phyloP scores from a whole-genome alignment of 2,888 invertebrate genomes.

The Synergus itoensis region DNA sequence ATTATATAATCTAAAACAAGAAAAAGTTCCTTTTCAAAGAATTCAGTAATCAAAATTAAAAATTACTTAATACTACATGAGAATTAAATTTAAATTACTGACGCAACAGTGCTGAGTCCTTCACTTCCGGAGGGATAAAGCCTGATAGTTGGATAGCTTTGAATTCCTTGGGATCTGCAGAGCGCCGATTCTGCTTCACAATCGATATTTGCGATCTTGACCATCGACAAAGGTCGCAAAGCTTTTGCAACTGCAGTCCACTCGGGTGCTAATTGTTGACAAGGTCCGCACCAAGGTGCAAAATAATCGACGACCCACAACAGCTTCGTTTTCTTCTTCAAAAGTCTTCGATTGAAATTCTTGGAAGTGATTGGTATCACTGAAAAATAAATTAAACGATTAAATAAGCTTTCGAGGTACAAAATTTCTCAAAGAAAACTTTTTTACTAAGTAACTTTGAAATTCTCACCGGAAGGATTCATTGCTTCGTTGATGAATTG shows the following conservation, averaged over 20 bases:
- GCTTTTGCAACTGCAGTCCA: constrained; percentile 84
- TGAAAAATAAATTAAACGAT: constrained; percentile 61
- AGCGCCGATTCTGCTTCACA: constrained; percentile 81
- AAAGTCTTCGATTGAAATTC: constrained; percentile 80
- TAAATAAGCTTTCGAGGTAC: background rate
- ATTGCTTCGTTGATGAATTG: constrained; percentile 83
- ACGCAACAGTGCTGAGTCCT: constrained; percentile 79
- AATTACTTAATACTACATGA: background rate
- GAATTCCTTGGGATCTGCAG: constrained; percentile 82
- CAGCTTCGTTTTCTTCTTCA: constrained; percentile 79
- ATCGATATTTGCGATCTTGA: constrained; percentile 84
- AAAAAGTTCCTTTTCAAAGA: constrained; percentile 14
- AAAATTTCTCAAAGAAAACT: no score
- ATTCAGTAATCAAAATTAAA: background rate
- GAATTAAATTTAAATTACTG: constrained; percentile 66
- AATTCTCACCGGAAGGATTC: constrained; percentile 78
- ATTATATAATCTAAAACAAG: constrained; percentile 79
- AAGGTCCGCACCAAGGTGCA: constrained; percentile 88
- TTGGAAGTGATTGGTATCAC: constrained; percentile 81
- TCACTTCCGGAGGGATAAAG: constrained; percentile 82
- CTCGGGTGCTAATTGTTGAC: constrained; percentile 84
- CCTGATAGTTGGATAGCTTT: constrained; percentile 84
- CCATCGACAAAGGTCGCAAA: constrained; percentile 75
- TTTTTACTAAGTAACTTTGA: no score
- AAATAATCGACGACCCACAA: constrained; percentile 86